These are phyloP conservation scores for Daktulosphaira vitifoliae DNA, from an alignment of 1,140 invertebrate species.

Conservation along the genomic window DNA sequence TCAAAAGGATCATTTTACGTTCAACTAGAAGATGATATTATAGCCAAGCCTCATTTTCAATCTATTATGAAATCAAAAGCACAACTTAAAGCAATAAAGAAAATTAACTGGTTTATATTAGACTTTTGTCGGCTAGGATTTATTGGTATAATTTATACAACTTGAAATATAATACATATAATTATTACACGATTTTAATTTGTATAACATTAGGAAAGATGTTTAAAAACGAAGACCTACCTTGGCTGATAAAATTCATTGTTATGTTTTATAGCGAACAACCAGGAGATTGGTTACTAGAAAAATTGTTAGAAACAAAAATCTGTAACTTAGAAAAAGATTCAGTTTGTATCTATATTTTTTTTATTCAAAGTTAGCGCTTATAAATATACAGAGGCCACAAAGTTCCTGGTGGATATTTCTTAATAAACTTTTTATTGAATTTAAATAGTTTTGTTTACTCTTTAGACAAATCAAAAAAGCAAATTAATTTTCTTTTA, in stretches of 20 bases:
- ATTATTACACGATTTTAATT: too few relatives aligned
- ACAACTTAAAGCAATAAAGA: constrained; percentile 75
- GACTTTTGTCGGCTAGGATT: constrained; percentile 92
- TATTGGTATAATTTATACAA: constrained; percentile 59
- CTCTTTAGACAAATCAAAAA: too few relatives aligned
- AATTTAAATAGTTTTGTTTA: too few relatives aligned
- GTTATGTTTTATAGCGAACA: constrained; percentile 93
- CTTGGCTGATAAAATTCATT: constrained; percentile 84
- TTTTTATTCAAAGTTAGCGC: neutral
- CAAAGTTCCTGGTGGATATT: neutral
- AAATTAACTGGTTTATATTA: constrained; percentile 78
- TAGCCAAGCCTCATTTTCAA: constrained; percentile 78
- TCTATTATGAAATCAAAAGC: constrained; percentile 67
- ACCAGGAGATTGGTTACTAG: constrained; percentile 93
- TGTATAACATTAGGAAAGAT: constrained; percentile 91
- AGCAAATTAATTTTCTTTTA: too few relatives aligned
- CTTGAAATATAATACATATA: too few relatives aligned
- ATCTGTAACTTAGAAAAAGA: constrained; percentile 80
- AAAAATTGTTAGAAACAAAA: constrained; percentile 82
- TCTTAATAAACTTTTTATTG: too few relatives aligned
- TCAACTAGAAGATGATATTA: constrained; percentile 92
- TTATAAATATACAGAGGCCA: neutral
- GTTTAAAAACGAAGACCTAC: constrained; percentile 81
- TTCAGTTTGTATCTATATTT: constrained; percentile 50
- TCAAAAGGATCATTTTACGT: constrained; percentile 69